Percentiles rank a stretch among this genome's conserved stretches.
Conservation (phyloP, 2,888 invertebrate species). For the Phania funesta region DNA sequence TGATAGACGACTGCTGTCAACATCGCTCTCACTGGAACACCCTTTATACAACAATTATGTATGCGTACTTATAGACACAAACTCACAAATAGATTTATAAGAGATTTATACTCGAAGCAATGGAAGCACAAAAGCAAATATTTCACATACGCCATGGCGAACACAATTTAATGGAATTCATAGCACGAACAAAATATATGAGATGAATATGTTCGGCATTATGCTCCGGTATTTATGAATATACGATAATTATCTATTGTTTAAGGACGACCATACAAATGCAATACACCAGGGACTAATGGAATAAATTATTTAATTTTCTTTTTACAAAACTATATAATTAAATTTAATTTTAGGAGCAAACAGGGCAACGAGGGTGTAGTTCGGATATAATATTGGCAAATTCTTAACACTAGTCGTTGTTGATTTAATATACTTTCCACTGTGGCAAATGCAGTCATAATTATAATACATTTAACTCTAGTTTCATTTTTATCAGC, state of each 20-base stretch:
- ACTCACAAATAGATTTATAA: background rate
- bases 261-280: background rate
- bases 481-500: too few species aligned
- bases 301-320: background rate
- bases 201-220: background rate
- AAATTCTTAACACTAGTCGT: too few species aligned
- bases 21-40: background rate
- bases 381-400: too few species aligned
- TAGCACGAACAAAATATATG: background rate
- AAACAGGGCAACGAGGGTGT: too few species aligned
- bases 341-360: too few species aligned
- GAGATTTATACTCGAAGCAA: constrained; percentile 30
- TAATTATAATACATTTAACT: too few species aligned
- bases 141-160: constrained; percentile 25
- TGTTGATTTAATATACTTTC: too few species aligned
- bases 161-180: constrained; percentile 13
- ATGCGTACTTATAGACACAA: constrained; percentile 3
- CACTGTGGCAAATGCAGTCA: too few species aligned
- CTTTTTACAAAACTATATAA: too few species aligned
- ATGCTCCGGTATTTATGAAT: background rate
- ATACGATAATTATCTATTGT: constrained; percentile 22
- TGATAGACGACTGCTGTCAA: too few species aligned
- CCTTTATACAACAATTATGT: background rate
- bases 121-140: constrained; percentile 14
- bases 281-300: too few species aligned